phyloP scores from a whole-genome alignment of 2,113 vertebrate genomes.

The Vireo altiloquus region DNA sequence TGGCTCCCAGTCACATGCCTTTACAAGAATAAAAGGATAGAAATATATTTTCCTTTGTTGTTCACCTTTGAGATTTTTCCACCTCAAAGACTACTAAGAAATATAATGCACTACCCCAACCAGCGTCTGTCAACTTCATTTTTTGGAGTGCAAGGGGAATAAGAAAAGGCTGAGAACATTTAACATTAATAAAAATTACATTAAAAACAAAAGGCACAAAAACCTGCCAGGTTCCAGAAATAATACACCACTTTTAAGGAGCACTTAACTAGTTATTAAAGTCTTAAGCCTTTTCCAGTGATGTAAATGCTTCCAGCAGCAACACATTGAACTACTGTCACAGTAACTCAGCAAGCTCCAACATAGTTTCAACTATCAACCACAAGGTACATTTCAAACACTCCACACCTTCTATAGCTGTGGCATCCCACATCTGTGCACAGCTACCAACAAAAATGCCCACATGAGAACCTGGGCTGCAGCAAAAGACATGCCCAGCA shows the following conservation, averaged over 20 bases:
- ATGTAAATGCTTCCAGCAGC: not conserved
- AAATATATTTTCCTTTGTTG: not conserved
- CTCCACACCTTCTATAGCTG: not conserved
- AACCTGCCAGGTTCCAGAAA: not conserved
- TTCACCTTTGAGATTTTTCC: not conserved
- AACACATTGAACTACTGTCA: not conserved
- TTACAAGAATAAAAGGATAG: not conserved
- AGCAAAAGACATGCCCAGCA: not conserved
- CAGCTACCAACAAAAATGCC: not conserved
- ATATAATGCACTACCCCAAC: not conserved
- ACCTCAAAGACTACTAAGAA: not conserved
- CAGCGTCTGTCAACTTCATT: not conserved
- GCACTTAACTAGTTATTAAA: not conserved
- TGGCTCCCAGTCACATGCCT: not conserved
- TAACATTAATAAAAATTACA: not conserved
- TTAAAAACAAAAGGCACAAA: not conserved
- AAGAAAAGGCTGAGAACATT: not conserved
- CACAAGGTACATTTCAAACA: not conserved
- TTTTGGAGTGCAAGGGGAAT: accelerated
- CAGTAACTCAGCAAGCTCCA: not conserved
- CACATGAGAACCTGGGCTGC: not conserved
- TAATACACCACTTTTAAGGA: not conserved
- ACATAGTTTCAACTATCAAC: not conserved
- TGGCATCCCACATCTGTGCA: not conserved
- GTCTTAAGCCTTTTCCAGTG: not conserved